Percentiles rank a stretch among this genome's conserved stretches.
Conservation (phyloP, 1,140 invertebrate genomes). For the Bombus soroeensis region DNA sequence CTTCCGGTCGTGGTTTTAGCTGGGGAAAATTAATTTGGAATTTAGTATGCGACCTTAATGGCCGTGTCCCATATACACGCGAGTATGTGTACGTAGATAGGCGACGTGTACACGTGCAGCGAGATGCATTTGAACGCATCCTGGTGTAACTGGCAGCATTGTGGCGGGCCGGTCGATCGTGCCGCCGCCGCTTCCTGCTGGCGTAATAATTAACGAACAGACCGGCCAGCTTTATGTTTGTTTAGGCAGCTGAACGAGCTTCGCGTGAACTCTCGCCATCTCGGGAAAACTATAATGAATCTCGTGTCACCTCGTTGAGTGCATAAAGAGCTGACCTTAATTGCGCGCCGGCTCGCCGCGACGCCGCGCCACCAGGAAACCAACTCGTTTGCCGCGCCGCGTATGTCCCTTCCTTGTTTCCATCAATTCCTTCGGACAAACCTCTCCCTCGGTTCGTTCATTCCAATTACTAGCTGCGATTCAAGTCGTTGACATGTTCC, state of each 20-base stretch:
- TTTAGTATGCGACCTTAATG: slow-evolving; percentile 18
- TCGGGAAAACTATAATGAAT: slow-evolving; percentile 25
- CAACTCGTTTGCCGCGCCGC: neutral
- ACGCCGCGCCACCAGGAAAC: neutral
- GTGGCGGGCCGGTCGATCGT: slow-evolving; percentile 66
- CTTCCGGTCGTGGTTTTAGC: neutral
- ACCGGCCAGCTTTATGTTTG: slow-evolving; percentile 63
- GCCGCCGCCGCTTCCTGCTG: slow-evolving; percentile 59
- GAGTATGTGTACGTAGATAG: neutral
- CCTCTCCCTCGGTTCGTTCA: neutral
- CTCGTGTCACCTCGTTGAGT: slow-evolving; percentile 20
- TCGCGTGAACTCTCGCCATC: slow-evolving; percentile 24
- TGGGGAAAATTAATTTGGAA: slow-evolving; percentile 24
- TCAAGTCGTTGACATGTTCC: neutral
- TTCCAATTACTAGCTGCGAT: neutral
- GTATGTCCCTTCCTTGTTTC: neutral
- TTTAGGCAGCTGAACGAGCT: slow-evolving; percentile 63
- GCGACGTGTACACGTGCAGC: neutral
- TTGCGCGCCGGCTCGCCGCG: neutral
- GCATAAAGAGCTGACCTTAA: slow-evolving; percentile 19
- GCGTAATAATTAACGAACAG: slow-evolving; percentile 62
- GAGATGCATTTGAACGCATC: slow-evolving; percentile 56
- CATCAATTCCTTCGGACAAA: neutral
- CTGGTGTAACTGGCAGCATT: slow-evolving; percentile 57
- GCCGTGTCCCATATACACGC: neutral